Evolutionary conservation across 2,888 invertebrate genomes (phyloP).

Genomic region (Nemoura dubitans): DNA sequence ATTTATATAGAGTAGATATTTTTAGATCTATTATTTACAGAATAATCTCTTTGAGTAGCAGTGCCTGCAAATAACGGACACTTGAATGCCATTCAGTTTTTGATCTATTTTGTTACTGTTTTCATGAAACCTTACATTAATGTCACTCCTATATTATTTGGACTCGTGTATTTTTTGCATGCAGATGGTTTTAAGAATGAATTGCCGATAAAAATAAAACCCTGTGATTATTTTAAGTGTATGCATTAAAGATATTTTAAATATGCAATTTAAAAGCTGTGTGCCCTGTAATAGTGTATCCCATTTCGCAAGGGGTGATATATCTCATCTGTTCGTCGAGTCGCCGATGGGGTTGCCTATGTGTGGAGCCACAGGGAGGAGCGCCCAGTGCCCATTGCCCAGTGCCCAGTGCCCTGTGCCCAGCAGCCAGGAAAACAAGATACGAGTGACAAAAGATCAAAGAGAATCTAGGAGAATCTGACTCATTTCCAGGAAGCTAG

Average conservation of each 20-base stretch:
- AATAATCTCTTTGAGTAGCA: not conserved
- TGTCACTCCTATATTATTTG: not conserved
- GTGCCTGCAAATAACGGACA: not conserved
- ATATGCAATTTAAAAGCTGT: slow-evolving; percentile 31
- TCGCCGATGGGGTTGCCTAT: not conserved
- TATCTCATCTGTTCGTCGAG: slow-evolving; percentile 37
- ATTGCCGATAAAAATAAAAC: not conserved
- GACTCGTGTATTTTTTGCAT: not conserved
- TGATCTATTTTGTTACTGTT: not conserved
- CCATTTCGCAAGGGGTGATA: not conserved
- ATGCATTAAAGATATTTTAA: slow-evolving; percentile 15
- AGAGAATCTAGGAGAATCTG: slow-evolving; percentile 32
- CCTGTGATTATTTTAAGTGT: slow-evolving; percentile 24
- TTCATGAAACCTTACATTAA: not conserved
- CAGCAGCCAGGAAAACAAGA: not conserved
- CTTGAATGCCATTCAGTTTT: not conserved
- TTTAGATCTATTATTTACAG: not conserved
- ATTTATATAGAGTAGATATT: not conserved
- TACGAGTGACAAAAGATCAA: slow-evolving; percentile 31
- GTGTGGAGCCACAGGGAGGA: not conserved
- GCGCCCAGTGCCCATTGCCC: too few species aligned
- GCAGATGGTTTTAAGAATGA: slow-evolving; percentile 12
- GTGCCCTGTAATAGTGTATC: not conserved
- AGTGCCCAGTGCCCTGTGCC: too few species aligned
- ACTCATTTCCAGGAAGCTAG: slow-evolving; percentile 28